Conservation (phyloP, 1,140 invertebrate species). For the Catajapyx aquilonaris region DNA sequence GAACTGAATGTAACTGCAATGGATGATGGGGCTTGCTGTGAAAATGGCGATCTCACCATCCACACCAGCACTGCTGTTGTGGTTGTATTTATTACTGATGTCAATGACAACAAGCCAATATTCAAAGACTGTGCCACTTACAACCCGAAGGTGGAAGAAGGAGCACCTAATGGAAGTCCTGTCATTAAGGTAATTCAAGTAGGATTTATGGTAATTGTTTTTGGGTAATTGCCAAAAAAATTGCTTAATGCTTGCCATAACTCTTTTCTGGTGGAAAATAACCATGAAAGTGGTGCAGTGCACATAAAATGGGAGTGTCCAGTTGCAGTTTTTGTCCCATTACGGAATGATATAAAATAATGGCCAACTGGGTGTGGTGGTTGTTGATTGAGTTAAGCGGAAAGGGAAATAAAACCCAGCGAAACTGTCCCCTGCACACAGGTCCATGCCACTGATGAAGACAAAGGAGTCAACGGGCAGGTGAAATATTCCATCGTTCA, state of each 20-base stretch:
- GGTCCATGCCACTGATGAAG: conserved; percentile 80
- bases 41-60: conserved; percentile 58
- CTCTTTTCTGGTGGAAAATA: too few species aligned
- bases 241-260: too few species aligned
- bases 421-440: too few species aligned
- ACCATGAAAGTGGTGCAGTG: too few species aligned
- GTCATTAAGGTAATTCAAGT: conserved; percentile 66
- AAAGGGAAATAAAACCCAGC: too few species aligned
- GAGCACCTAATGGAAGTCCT: conserved; percentile 72
- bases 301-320: too few species aligned
- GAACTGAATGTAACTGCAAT: conserved; percentile 84
- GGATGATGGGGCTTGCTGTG: conserved; percentile 82
- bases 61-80: conserved; percentile 89
- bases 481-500: conserved; percentile 89
- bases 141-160: conserved; percentile 79
- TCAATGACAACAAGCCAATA: conserved; percentile 85
- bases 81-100: conserved; percentile 88
- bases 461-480: conserved; percentile 84
- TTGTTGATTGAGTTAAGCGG: too few species aligned
- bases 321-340: not conserved
- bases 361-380: too few species aligned
- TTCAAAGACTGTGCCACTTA: conserved; percentile 84
- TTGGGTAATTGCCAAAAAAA: too few species aligned
- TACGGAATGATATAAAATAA: conserved; percentile 2
- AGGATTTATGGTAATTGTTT: too few species aligned